Evolutionary conservation across 2,113 vertebrate genomes (phyloP).

Genomic region (Calidris pugnax): DNA sequence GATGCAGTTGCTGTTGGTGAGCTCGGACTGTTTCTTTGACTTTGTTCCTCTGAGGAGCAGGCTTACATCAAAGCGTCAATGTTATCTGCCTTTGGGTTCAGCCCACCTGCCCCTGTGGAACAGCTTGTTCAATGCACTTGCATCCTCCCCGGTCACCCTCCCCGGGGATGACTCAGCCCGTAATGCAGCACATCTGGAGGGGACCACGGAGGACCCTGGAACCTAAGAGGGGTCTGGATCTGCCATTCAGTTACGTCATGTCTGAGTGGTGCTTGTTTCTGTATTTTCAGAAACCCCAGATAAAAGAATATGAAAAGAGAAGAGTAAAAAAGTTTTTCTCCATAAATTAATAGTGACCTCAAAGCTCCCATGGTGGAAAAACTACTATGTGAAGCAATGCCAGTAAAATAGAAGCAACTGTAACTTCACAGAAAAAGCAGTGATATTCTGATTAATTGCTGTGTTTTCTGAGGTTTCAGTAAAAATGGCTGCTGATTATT

Average conservation of each 20-base stretch:
- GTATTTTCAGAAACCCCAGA: conserved; percentile 23
- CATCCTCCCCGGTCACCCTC: background rate
- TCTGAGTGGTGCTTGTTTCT: conserved; percentile 37
- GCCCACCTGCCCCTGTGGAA: background rate
- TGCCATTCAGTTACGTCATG: conserved; percentile 24
- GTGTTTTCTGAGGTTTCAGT: conserved; percentile 57
- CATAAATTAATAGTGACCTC: conserved; percentile 37
- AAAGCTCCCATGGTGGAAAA: conserved; percentile 12
- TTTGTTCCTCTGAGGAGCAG: background rate
- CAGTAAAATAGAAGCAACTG: conserved; percentile 28
- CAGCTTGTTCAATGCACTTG: background rate
- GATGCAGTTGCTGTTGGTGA: background rate
- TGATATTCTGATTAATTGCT: conserved; percentile 53
- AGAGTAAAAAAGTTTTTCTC: background rate
- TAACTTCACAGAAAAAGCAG: conserved; percentile 47
- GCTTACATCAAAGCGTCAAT: conserved; percentile 31
- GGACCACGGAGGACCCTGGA: background rate
- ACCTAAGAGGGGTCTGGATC: conserved; percentile 33
- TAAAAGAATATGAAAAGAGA: background rate
- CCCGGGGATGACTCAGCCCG: conserved; percentile 14
- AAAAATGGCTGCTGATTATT: conserved; percentile 62
- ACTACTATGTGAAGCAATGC: conserved; percentile 24
- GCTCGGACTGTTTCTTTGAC: conserved; percentile 35
- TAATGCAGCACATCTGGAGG: conserved; percentile 48
- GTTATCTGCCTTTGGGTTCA: conserved; percentile 35